Base-by-base conservation (phyloP, 1,140 invertebrate genomes). In the Belonocnema kinseyi region DNA sequence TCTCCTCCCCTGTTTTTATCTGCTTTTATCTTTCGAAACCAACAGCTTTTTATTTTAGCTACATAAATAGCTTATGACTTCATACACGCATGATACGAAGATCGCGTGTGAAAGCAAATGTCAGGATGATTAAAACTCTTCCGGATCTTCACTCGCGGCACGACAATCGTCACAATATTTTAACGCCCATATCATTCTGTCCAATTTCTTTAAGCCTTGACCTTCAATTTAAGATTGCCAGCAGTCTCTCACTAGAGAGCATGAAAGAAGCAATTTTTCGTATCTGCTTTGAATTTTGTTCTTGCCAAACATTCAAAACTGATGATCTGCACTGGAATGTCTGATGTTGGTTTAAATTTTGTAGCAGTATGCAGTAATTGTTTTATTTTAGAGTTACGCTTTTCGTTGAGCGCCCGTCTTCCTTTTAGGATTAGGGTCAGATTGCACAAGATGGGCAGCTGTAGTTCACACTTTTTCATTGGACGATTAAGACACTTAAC, bases 31-130 rank as follows among this genome's bases (percentile, higher is more conserved):
- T 75, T 72, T 72, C 73, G 77, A 17, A 33, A 80, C 80, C 76
- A 74, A 61, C 53, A 33, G 19, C 52, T 54, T 70, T 79, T 54
- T 73, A 77, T 85, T 82, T 73, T 79, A 74, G 76, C 74, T 26
- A 74, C 85, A 85, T 86, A 88, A 87, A 89, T 87, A 89, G 85
- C 87, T 79, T 81, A 83, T 87, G 87, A 87, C 85, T 85, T 82
- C 54, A 74, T 74, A 77, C 81, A 70, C 77, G 66, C 79, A 74
- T 61, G 19, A 58, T 61, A 78, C 56, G 82, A 88, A 87, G 87
- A 85, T 87, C 81, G 79, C 50, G 40, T 73, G 72, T 78, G 73
- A 78, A 82, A 81, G 79, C 81, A 76, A 77, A 76, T 82, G 80
- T 85, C 85, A 82, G 80, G 72, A 71, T 75, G 77, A 81, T 83